These are phyloP conservation scores for Flabesymbios commensalis DNA, from an alignment of 2,888 invertebrate species.

Conservation along the genomic window DNA sequence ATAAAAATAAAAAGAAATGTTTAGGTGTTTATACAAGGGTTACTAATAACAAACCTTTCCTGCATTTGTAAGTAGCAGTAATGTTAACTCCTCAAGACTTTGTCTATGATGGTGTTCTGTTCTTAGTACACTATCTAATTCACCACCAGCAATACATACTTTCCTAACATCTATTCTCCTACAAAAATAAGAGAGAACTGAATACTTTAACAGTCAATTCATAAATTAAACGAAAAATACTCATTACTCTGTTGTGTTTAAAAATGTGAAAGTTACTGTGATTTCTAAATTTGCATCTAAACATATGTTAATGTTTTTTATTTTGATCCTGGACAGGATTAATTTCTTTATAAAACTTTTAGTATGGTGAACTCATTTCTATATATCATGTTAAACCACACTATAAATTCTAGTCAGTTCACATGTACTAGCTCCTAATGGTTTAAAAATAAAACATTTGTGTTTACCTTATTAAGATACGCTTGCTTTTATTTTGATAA, in stretches of 20 bases:
- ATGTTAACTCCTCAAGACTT: constrained; percentile 67
- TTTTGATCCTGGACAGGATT: no score
- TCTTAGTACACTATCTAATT: constrained; percentile 63
- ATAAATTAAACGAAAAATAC: no score
- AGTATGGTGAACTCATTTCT: no score
- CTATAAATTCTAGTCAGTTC: no score
- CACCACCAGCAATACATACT: constrained; percentile 66
- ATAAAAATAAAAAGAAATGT: not conserved
- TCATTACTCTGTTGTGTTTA: no score
- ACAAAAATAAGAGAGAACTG: constrained; percentile 28
- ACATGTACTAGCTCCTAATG: not conserved
- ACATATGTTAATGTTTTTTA: no score
- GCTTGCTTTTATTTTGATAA: constrained; percentile 73
- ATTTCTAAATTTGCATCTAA: no score
- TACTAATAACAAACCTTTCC: no score
- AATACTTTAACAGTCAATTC: no score
- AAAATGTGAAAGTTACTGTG: no score
- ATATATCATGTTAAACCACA: no score
- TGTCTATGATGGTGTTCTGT: constrained; percentile 60
- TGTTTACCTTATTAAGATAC: constrained; percentile 69
- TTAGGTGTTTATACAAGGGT: constrained; percentile 4
- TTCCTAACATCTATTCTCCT: constrained; percentile 60
- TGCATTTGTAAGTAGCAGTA: constrained; percentile 68
- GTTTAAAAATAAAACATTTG: not conserved
- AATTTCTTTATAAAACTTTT: no score